Percentiles rank a stretch among this genome's conserved stretches.
phyloP scores from a whole-genome alignment of 1,140 invertebrate genomes.

The Meloidogyne chitwoodi region DNA sequence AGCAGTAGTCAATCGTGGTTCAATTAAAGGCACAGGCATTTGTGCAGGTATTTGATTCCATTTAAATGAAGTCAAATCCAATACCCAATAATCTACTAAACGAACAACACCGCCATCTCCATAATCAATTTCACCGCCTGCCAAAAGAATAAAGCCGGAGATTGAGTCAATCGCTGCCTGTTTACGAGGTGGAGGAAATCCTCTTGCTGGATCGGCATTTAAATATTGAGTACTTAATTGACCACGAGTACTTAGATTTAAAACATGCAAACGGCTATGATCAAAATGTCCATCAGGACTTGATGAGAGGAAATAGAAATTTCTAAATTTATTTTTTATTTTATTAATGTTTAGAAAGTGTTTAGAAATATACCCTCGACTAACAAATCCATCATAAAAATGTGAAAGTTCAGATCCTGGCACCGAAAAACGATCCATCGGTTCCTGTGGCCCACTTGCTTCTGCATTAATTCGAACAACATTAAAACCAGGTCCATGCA shows the following conservation, averaged over 20 bases:
- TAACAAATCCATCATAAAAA: slow-evolving; percentile 59
- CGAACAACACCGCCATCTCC: slow-evolving; percentile 48
- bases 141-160: slow-evolving; percentile 53
- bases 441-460: slow-evolving; percentile 38
- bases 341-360: slow-evolving; percentile 19
- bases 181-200: slow-evolving; percentile 51
- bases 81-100: slow-evolving; percentile 56
- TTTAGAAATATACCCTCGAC: slow-evolving; percentile 41
- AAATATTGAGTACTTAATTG: slow-evolving; percentile 54
- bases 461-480: slow-evolving; percentile 48
- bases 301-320: slow-evolving; percentile 54
- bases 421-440: slow-evolving; percentile 48
- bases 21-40: slow-evolving; percentile 57
- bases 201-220: slow-evolving; percentile 47
- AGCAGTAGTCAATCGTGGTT: slow-evolving; percentile 54
- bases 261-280: slow-evolving; percentile 52
- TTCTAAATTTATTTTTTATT: slow-evolving; percentile 24
- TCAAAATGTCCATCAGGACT: slow-evolving; percentile 57
- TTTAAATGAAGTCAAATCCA: slow-evolving; percentile 51
- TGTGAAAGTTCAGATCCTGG: slow-evolving; percentile 53
- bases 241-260: slow-evolving; percentile 42
- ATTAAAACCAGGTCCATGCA: slow-evolving; percentile 49
- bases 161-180: slow-evolving; percentile 55
- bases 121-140: slow-evolving; percentile 58
- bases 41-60: slow-evolving; percentile 56